phyloP scores from a whole-genome alignment of 2,888 invertebrate species.

The Acronicta leporina region DNA sequence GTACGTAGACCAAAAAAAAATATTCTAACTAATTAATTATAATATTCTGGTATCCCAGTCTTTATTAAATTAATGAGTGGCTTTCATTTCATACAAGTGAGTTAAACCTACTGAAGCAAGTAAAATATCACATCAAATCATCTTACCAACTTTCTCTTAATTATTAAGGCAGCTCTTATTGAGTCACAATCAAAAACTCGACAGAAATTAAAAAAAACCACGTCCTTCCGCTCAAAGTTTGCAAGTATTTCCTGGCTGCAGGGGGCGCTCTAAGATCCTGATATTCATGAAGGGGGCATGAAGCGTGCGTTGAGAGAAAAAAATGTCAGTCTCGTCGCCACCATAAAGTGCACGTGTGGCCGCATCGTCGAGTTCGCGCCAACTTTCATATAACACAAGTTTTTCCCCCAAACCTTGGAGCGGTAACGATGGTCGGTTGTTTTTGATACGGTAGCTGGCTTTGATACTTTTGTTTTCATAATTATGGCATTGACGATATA shows the following conservation, averaged over 20 bases:
- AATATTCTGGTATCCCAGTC: too few species aligned
- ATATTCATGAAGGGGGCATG: conserved; percentile 66
- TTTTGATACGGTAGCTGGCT: conserved; percentile 45
- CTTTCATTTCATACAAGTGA: background rate
- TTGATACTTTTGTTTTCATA: conserved; percentile 39
- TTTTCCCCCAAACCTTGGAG: conserved; percentile 69
- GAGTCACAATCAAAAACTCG: conserved; percentile 26
- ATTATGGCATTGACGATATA: background rate
- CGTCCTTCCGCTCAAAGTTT: conserved; percentile 48
- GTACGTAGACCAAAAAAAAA: too few species aligned
- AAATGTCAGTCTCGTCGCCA: conserved; percentile 71
- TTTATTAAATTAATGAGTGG: background rate
- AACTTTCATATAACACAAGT: conserved; percentile 79
- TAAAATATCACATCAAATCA: conserved; percentile 5
- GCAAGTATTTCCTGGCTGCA: conserved; percentile 32
- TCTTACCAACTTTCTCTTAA: conserved; percentile 21
- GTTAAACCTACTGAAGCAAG: background rate
- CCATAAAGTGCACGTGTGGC: conserved; percentile 80
- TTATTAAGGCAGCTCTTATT: conserved; percentile 18
- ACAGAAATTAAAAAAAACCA: conserved; percentile 37
- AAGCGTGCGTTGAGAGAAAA: conserved; percentile 56
- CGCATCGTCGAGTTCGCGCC: conserved; percentile 71
- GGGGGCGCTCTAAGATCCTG: conserved; percentile 33
- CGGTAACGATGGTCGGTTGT: conserved; percentile 27
- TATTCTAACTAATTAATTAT: too few species aligned